Conservation (phyloP, 2,113 vertebrate genomes). For the Seriola aureovittata region DNA sequence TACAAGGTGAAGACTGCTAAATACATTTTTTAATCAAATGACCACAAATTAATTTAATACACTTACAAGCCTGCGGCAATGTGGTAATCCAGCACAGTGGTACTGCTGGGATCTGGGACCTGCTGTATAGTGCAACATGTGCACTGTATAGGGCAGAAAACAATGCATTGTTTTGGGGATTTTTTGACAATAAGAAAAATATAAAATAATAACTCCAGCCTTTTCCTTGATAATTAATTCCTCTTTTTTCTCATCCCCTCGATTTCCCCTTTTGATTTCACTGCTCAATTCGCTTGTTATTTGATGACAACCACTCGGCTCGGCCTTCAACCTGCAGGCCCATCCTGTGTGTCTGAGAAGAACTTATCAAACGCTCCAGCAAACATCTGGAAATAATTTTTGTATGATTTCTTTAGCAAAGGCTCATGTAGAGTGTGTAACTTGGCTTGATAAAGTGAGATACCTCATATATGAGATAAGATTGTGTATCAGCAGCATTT, state of each 20-base stretch:
- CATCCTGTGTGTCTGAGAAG: background rate
- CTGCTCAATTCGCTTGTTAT: background rate
- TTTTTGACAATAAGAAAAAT: background rate
- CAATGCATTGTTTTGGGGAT: background rate
- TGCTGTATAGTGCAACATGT: too few species aligned
- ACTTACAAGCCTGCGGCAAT: background rate
- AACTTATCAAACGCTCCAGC: background rate
- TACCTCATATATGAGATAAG: slow-evolving; percentile 3
- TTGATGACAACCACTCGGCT: background rate
- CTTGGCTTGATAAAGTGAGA: slow-evolving; percentile 28
- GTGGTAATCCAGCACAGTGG: too few species aligned
- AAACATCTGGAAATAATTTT: background rate
- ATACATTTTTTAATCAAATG: background rate
- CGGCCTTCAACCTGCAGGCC: too few species aligned
- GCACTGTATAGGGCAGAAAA: background rate
- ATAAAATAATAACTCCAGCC: background rate
- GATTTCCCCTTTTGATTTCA: background rate
- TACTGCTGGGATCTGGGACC: too few species aligned
- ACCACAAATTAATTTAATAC: background rate
- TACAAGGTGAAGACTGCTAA: too few species aligned
- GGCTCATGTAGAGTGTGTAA: background rate
- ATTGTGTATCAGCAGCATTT: slow-evolving; percentile 69
- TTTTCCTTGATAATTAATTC: background rate
- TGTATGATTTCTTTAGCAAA: background rate
- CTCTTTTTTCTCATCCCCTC: background rate